Percentiles rank a stretch among this genome's conserved stretches.
Conservation (phyloP, 2,888 invertebrate species). For the Phortica magna region DNA sequence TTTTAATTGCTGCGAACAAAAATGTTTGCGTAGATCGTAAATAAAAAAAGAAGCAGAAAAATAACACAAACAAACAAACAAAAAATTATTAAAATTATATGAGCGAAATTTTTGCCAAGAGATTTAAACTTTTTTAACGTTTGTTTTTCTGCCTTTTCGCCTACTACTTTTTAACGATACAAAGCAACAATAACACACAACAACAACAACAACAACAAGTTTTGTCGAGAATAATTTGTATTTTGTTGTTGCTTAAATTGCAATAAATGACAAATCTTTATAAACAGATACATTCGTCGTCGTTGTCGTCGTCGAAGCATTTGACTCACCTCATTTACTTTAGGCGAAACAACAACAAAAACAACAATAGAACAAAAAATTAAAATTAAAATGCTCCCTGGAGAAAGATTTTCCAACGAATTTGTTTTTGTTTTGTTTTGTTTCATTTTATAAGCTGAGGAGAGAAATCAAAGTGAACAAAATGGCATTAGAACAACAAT, state of each 20-base stretch:
- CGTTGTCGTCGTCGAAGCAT: too few relatives aligned
- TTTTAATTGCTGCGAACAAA: neutral
- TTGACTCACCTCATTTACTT: slow-evolving; percentile 14
- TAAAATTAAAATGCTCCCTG: slow-evolving; percentile 11
- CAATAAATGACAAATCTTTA: slow-evolving; percentile 24
- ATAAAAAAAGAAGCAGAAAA: neutral
- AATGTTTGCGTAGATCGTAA: neutral
- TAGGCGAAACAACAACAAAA: slow-evolving; percentile 4
- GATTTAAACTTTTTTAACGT: neutral
- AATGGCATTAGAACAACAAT: neutral
- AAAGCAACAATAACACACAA: too few relatives aligned
- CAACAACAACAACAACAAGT: too few relatives aligned
- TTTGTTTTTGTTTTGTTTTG: neutral
- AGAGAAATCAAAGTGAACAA: slow-evolving; percentile 5
- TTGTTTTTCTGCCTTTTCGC: too few relatives aligned
- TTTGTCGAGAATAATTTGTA: too few relatives aligned
- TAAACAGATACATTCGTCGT: neutral
- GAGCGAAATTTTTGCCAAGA: neutral
- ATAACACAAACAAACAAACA: neutral
- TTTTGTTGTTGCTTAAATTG: neutral
- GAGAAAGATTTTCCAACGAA: neutral
- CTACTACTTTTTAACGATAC: too few relatives aligned
- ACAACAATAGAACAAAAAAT: slow-evolving; percentile 16
- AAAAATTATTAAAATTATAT: neutral
- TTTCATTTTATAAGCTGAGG: too few relatives aligned